Percentiles rank a stretch among this genome's conserved stretches.
phyloP scores from a whole-genome alignment of 2,888 invertebrate genomes.

The Ditula angustiorana region DNA sequence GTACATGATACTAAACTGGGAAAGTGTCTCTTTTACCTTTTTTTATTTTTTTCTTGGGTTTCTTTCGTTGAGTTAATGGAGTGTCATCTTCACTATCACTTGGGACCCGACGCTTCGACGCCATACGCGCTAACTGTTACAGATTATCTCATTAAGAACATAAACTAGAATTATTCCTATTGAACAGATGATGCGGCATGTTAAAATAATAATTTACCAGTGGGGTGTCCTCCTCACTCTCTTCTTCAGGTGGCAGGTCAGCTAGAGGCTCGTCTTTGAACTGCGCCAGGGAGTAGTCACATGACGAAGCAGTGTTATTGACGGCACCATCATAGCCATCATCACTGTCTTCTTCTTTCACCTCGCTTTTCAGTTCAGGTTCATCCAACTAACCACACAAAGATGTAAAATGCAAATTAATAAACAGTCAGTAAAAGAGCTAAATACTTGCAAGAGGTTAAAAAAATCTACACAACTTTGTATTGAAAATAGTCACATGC shows the following conservation, averaged over 20 bases:
- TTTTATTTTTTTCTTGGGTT: constrained; percentile 87
- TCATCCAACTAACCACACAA: constrained; percentile 73
- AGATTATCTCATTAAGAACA: background rate
- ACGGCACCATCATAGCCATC: constrained; percentile 70
- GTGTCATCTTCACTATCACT: constrained; percentile 90
- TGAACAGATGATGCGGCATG: background rate
- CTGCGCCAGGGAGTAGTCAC: constrained; percentile 90
- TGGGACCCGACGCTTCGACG: constrained; percentile 65
- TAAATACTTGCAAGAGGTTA: too few species aligned
- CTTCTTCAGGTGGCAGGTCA: constrained; percentile 78
- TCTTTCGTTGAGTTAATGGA: constrained; percentile 89
- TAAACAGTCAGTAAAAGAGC: too few species aligned
- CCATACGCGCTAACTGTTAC: constrained; percentile 59
- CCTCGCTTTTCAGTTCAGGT: constrained; percentile 72
- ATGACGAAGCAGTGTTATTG: constrained; percentile 87
- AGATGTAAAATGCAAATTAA: too few species aligned
- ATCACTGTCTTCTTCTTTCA: constrained; percentile 75
- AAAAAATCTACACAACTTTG: too few species aligned
- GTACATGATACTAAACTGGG: too few species aligned
- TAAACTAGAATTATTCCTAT: too few species aligned
- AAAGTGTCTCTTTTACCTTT: too few species aligned
- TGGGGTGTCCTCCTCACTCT: constrained; percentile 91
- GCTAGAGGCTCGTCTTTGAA: constrained; percentile 86
- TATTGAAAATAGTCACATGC: too few species aligned
- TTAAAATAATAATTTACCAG: constrained; percentile 83